Evolutionary conservation across 2,888 invertebrate genomes (phyloP), one percentile per base, ranked within the genome.

Genomic region (Nasonia oneida): DNA sequence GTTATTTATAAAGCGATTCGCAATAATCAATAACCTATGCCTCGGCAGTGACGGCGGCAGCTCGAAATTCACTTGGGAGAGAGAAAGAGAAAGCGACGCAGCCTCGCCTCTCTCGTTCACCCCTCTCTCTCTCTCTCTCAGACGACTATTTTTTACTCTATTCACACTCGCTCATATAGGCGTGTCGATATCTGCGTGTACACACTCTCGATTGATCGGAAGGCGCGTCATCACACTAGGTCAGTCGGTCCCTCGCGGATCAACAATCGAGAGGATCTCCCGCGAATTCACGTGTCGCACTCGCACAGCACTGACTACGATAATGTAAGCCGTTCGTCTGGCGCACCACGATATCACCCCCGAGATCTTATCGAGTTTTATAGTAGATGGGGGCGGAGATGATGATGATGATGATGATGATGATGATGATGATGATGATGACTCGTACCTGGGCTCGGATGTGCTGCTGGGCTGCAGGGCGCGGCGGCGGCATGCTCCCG

Each of bases 1-100:
- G 92, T 92, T 93, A 93, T 93, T 93, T 92, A 92, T 93, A 93
- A 93, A 93, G 90, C 90, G 90, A 91, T 92, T 92, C 89, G 90
- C 92, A 90, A 92, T 92, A 93, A 93, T 93, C 93, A 92, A 93
- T 93, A 93, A 91, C 91, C 91, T 88, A 91, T 90, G 90, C 89
- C 89, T 89, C 73, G 10, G 12, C 89, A 89, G 88, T 87, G 73
- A 71, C 83, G 80, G 77, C 86, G 83, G 84, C 77, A 82, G 81
- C 83, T 84, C 89, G 89, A 91, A 90, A 89, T 90, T 90, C 90
- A 88, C 89, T 88, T 86, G 84, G 73, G 87, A 85, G 87, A 89
- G 88, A 88, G 33, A 2, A 12, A 47, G 84, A 84, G 85, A n/a
- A 71, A 57, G 42, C 39, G 57, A 37, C 57, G 70, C 75, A 74